Percentiles rank a stretch among this genome's conserved stretches.
Evolutionary conservation across 2,113 vertebrate species (phyloP).

Genomic region (Boulengeromyrus knoepffleri): DNA sequence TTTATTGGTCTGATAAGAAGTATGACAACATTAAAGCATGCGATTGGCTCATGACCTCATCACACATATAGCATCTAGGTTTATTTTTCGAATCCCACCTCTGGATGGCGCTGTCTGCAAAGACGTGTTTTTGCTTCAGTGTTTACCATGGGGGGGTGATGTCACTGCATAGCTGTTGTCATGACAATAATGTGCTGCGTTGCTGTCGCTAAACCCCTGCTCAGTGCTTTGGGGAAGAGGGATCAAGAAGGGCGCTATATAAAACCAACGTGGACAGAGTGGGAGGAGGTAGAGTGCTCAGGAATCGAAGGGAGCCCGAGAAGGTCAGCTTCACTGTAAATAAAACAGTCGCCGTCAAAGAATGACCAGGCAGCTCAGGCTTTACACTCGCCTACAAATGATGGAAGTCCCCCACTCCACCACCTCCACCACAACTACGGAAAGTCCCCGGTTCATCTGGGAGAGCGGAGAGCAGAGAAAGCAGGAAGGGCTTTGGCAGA

Average conservation of each 20-base stretch:
- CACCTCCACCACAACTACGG: neutral
- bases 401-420: neutral
- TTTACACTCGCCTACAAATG: neutral
- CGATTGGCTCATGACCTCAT: neutral
- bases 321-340: neutral
- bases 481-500: neutral
- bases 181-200: neutral
- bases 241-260: neutral
- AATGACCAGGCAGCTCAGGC: neutral
- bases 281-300: neutral
- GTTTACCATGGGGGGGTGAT: neutral
- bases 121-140: neutral
- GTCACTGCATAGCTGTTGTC: neutral
- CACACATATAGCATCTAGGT: neutral
- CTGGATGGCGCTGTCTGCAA: neutral
- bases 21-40: neutral
- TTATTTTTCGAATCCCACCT: neutral
- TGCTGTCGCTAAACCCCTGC: neutral
- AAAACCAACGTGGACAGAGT: neutral
- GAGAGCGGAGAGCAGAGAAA: neutral
- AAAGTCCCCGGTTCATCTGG: neutral
- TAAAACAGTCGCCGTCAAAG: neutral
- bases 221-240: neutral
- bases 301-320: neutral
- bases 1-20: neutral